Conservation (phyloP, 2,888 invertebrate genomes). For the Idaea straminata region DNA sequence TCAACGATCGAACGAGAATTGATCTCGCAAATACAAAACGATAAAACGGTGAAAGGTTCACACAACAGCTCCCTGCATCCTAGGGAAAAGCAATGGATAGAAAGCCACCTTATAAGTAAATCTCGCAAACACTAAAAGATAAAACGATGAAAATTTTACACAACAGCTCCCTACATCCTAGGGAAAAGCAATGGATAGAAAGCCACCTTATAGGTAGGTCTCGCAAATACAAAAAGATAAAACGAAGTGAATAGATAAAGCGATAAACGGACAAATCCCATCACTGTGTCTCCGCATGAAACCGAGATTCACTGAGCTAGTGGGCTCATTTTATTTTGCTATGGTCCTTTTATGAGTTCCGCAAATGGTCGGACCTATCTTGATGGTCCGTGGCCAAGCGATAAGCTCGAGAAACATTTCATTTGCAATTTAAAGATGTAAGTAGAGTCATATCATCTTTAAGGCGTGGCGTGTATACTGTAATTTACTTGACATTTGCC, state of each 20-base stretch:
- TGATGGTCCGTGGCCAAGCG: slow-evolving; percentile 49
- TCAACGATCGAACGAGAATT: no score
- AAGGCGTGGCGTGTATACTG: slow-evolving; percentile 19
- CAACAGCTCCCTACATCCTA: neutral
- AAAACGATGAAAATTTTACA: no score
- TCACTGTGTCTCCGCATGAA: slow-evolving; percentile 6
- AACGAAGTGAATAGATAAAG: slow-evolving; percentile 24
- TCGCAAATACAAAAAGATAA: slow-evolving; percentile 6
- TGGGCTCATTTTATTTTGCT: slow-evolving; percentile 38
- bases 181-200: neutral
- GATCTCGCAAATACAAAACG: no score
- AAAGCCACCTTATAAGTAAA: no score
- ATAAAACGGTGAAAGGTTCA: no score
- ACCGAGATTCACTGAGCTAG: slow-evolving; percentile 24
- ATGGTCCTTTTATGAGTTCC: slow-evolving; percentile 46
- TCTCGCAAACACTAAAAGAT: no score
- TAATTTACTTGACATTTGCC: slow-evolving; percentile 19
- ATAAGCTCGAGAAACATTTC: slow-evolving; percentile 56
- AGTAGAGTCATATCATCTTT: slow-evolving; percentile 23
- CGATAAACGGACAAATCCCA: slow-evolving; percentile 25
- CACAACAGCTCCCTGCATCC: no score
- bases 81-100: no score
- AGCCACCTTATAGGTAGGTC: neutral
- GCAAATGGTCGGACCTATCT: slow-evolving; percentile 48
- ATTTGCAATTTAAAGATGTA: slow-evolving; percentile 47